phyloP scores from a whole-genome alignment of 2,888 invertebrate genomes.

The Calameuta idolon region DNA sequence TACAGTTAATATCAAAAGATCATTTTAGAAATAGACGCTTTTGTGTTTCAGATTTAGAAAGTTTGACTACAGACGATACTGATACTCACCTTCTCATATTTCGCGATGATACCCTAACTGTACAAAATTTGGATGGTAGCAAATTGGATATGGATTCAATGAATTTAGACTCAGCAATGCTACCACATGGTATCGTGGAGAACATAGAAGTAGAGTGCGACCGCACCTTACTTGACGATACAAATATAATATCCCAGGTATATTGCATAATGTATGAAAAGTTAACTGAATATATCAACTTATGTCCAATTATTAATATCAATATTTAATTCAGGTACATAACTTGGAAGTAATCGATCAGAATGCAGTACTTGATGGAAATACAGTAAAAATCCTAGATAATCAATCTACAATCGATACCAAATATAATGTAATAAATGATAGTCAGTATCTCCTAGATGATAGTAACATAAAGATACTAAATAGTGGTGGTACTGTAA shows the following conservation, averaged over 20 bases:
- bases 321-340: conserved; percentile 42
- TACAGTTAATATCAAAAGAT: background rate
- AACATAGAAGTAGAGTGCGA: conserved; percentile 54
- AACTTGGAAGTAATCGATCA: conserved; percentile 57
- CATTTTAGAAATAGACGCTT: background rate
- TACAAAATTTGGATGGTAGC: conserved; percentile 52
- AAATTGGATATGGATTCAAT: conserved; percentile 56
- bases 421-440: conserved; percentile 51
- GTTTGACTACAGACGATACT: conserved; percentile 52
- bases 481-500: conserved; percentile 48
- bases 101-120: conserved; percentile 57
- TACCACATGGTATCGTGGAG: conserved; percentile 52
- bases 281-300: background rate
- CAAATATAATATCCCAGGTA: conserved; percentile 57
- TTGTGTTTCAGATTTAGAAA: conserved; percentile 52
- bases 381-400: conserved; percentile 50
- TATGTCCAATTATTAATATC: background rate
- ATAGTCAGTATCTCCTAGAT: conserved; percentile 50
- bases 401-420: conserved; percentile 48
- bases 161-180: conserved; percentile 56
- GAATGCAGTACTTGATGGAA: conserved; percentile 47
- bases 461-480: conserved; percentile 52
- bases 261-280: background rate
- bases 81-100: conserved; percentile 59
- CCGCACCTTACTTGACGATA: conserved; percentile 51